phyloP scores from a whole-genome alignment of 35 echinoderm and acorn worm genomes.

The Ophiothrix spiculata region DNA sequence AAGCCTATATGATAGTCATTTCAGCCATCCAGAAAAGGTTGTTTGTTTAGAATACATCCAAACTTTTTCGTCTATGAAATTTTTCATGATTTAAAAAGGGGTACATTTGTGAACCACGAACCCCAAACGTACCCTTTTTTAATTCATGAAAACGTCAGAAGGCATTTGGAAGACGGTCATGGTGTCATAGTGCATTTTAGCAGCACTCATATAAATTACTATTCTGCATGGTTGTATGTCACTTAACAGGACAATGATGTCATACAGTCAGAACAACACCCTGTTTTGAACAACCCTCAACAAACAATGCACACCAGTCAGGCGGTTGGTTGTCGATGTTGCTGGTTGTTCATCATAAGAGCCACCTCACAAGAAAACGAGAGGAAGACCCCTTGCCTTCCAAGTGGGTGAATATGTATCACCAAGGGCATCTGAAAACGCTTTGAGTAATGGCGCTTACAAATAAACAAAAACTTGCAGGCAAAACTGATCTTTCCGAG shows the following conservation, averaged over 20 bases:
- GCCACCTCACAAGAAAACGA: too few species aligned
- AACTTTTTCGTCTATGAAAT: too few species aligned
- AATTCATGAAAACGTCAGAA: too few species aligned
- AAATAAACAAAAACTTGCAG: constrained; percentile 15
- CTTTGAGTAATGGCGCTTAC: constrained; percentile 31
- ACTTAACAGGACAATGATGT: constrained; percentile 7
- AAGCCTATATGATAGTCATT: too few species aligned
- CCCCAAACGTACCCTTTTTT: too few species aligned
- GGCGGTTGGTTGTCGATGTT: too few species aligned
- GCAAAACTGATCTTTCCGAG: constrained; percentile 50
- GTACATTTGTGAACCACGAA: too few species aligned
- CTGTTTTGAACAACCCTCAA: neutral
- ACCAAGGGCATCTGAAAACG: neutral
- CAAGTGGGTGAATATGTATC: constrained; percentile 22
- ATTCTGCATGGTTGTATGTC: constrained; percentile 45
- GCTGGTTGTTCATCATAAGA: too few species aligned
- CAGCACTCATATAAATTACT: constrained; percentile 35
- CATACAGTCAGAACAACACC: neutral
- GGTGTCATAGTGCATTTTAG: constrained; percentile 33
- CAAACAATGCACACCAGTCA: neutral
- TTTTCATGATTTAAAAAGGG: too few species aligned
- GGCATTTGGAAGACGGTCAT: neutral
- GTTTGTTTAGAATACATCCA: too few species aligned
- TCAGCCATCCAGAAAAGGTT: too few species aligned
- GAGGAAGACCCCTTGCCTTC: neutral